Base-by-base conservation (phyloP, 2,888 invertebrate species). In the Steinernema carpocapsae region DNA sequence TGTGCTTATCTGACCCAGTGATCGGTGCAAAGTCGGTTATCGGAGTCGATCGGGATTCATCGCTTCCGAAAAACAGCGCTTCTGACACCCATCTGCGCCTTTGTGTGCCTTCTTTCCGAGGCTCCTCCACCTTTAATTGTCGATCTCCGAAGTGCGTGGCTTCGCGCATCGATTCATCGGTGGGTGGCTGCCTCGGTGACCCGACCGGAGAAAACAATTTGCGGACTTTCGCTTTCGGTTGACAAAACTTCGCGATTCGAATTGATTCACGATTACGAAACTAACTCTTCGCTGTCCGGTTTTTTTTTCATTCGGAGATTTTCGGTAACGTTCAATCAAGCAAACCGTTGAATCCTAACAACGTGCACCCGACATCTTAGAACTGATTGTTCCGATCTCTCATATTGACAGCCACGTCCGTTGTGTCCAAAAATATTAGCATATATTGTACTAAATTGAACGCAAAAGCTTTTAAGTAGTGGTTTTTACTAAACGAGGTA, bases 11-110 rank as follows among this genome's bases (percentile, higher is more conserved):
- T 64, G 64, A 64, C 64, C 64, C 19, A 64, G 26, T 64, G 64
- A 64, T 64, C 64, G 64, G 24, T 29, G 64, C 24, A 37, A 64
- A 64, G 17, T 64, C 64, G 64, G 64, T 64, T 64, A 64, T 64
- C 64, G 64, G 32, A 29, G 64, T 26, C 64, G 37, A 64, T 64
- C 64, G 26, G 22, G 26, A 56, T 56, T 56, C 56, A 19, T 19
- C 32, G 37, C 24, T 64, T 64, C 64, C 64, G 64, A 64, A 64
- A 64, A 64, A 64, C 52, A 52, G 52, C 64, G 32, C 64, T 26
- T 26, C 17, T n/a, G 37, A 37, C 37, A 37, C 37, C 37, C 37
- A 37, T 19, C 56, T n/a, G 64, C 29, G 64, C 64, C 64, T 29
- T 6, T 56, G 56, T 12, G 14, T 26, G 24, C 56, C 56, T 14